Percentiles rank a stretch among this genome's conserved stretches.
phyloP scores from a whole-genome alignment of 2,888 invertebrate species.

The Tiphia femorata region DNA sequence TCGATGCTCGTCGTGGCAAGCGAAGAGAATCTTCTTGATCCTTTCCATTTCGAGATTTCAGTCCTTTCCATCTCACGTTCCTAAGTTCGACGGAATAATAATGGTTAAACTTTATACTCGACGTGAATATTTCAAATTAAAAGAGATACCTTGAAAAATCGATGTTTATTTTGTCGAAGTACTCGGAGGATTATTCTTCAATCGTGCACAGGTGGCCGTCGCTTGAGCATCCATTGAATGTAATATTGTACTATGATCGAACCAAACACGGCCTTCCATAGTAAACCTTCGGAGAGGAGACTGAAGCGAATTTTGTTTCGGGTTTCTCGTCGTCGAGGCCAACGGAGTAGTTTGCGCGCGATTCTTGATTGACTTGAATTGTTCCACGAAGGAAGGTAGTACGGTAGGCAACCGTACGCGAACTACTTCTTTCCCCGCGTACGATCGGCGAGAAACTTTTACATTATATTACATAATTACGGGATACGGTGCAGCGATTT shows the following conservation, averaged over 20 bases:
- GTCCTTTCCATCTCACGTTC: no score
- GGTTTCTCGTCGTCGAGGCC: conserved; percentile 2
- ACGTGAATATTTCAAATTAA: no score
- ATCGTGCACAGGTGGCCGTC: no score
- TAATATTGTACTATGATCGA: conserved; percentile 27
- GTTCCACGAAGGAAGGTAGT: not conserved
- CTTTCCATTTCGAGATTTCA: no score
- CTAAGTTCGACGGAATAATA: no score
- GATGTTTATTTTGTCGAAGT: not conserved
- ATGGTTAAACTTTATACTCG: no score
- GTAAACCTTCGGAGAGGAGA: conserved; percentile 43
- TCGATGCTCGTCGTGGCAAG: no score
- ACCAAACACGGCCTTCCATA: conserved; percentile 47
- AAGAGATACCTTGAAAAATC: not conserved
- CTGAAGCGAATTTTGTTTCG: conserved; percentile 21
- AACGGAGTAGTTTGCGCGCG: no score
- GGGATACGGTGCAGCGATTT: conserved; percentile 19
- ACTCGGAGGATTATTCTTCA: not conserved
- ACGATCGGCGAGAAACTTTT: conserved; percentile 13
- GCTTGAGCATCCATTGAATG: no score
- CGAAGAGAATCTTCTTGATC: no score
- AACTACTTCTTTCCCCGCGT: not conserved
- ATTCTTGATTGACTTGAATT: conserved; percentile 4
- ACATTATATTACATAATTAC: no score
- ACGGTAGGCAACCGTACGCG: not conserved